A percentile compares a stretch with the other conserved stretches of the same genome.
Conservation (phyloP, 2,888 invertebrate genomes). For the Onchidella celtica region DNA sequence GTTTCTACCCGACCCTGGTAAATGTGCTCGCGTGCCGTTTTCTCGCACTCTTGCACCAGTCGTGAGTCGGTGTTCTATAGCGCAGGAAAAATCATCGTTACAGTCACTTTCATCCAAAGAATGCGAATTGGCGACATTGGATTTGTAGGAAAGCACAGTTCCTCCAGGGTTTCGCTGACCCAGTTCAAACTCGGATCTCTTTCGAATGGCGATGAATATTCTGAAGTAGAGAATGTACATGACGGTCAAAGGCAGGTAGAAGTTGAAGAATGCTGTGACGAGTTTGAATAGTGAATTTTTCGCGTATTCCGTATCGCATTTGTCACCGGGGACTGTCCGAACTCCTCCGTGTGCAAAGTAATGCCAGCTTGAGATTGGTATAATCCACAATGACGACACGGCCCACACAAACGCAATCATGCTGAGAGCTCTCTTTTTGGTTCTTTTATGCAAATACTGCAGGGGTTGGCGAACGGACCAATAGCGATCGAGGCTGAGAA, state of each 20-base stretch:
- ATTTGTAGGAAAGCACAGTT: conserved; percentile 49
- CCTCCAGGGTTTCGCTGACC: conserved; percentile 72
- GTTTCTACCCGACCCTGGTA: conserved; percentile 31
- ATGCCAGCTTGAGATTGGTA: conserved; percentile 82
- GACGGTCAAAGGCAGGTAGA: conserved; percentile 81
- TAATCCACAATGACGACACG: conserved; percentile 81
- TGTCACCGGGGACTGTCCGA: conserved; percentile 72
- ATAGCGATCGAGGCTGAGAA: conserved; percentile 80
- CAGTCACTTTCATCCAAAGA: conserved; percentile 56
- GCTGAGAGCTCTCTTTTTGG: conserved; percentile 81
- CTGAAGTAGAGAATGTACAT: conserved; percentile 81
- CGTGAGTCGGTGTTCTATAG: neutral
- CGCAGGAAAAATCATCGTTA: conserved; percentile 25
- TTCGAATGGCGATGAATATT: conserved; percentile 81
- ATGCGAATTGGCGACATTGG: conserved; percentile 45
- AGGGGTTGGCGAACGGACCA: conserved; percentile 82
- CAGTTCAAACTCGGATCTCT: conserved; percentile 79
- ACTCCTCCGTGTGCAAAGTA: conserved; percentile 76
- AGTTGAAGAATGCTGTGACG: conserved; percentile 82
- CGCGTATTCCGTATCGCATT: conserved; percentile 82
- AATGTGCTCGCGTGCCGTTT: conserved; percentile 18
- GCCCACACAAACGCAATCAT: conserved; percentile 82
- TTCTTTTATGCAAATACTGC: conserved; percentile 81
- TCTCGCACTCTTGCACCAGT: conserved; percentile 25
- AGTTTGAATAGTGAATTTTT: conserved; percentile 81